These are phyloP conservation scores for Nymphalis io DNA, from an alignment of 1,140 invertebrate species.

Conservation along the genomic window DNA sequence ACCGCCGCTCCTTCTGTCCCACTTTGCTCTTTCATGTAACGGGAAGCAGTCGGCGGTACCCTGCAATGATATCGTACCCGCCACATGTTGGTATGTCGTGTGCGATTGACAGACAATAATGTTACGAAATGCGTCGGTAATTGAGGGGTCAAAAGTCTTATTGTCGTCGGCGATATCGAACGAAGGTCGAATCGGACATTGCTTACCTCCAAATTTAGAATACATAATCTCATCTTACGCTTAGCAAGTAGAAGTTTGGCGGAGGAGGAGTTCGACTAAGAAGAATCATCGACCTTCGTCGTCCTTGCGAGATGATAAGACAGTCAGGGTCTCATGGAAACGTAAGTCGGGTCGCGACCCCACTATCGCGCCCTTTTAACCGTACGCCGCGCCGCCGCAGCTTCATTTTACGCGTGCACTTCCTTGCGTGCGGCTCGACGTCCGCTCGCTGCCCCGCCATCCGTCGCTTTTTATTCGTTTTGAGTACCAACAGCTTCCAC, in stretches of 20 bases:
- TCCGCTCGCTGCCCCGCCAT: constrained; percentile 19
- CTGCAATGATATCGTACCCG: not conserved
- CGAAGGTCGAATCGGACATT: constrained; percentile 56
- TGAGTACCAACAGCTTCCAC: not conserved
- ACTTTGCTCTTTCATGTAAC: constrained; percentile 17
- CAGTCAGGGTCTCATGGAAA: constrained; percentile 52
- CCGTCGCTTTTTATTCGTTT: not conserved
- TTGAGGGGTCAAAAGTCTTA: constrained; percentile 46
- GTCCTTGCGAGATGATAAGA: constrained; percentile 65
- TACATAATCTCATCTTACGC: not conserved
- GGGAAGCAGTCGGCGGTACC: constrained; percentile 6
- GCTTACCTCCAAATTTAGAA: constrained; percentile 4
- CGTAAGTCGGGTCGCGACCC: constrained; percentile 64
- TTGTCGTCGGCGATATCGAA: constrained; percentile 39
- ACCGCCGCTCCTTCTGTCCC: not conserved
- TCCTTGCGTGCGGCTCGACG: constrained; percentile 42
- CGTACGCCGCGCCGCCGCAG: constrained; percentile 39
- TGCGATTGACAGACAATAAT: constrained; percentile 44
- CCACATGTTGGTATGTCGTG: constrained; percentile 5
- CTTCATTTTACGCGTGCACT: constrained; percentile 56
- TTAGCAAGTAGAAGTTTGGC: constrained; percentile 2
- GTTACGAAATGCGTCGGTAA: constrained; percentile 40
- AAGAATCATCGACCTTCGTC: constrained; percentile 62
- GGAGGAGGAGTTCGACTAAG: constrained; percentile 21
- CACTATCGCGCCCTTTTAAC: constrained; percentile 71